Evolutionary conservation across 2,797 vertebrate genomes (phyloP), one percentile per base, ranked within the genome.

Genomic region (Setipinna tenuifilis): DNA sequence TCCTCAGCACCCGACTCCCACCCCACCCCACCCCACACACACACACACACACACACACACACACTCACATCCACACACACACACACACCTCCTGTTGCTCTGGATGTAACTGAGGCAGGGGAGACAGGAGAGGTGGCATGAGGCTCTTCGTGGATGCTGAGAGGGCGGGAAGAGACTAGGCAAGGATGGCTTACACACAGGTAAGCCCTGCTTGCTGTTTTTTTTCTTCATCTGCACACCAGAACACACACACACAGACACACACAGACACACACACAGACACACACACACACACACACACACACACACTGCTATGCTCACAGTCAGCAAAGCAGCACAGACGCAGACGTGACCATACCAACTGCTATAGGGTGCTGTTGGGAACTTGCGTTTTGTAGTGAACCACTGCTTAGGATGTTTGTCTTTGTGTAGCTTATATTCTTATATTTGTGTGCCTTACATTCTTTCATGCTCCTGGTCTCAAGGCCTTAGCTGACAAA

Each of bases 131-230:
- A 88, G 71, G 91, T 90, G 91, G 85, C 90, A 89, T 90, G 91
- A 81, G 82, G 75, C 65, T 83, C 78, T 80, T 85, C 85, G 87
- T 85, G 80, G 87, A 82, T 84, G 71, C 82, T 84, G 85, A 87
- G 86, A 88, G 88, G 88, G 90, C 82, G 83, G 85, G 89, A 84
- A 87, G 87, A 89, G 90, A 88, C 86, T 92, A 93, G 93, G 91
- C 92, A 92, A 94, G 92, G 89, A 96, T 96, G 95, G 95, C 93
- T 91, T 95, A 95, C 87, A 94, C 94, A 92, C 95, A 96, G 95
- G 95, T 96, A 94, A 90, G 95, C 91, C 91, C 89, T 87, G 65
- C 92, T 83, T 25, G 46, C 85, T 57, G 31, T 57, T 48, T 71
- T 59, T 48, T 71, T 59, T 57, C 48, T 31, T 82, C 19, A n/a